Evolutionary conservation across 2,888 invertebrate species (phyloP), one percentile per base, ranked within the genome.

Genomic region (Papilio demoleus): DNA sequence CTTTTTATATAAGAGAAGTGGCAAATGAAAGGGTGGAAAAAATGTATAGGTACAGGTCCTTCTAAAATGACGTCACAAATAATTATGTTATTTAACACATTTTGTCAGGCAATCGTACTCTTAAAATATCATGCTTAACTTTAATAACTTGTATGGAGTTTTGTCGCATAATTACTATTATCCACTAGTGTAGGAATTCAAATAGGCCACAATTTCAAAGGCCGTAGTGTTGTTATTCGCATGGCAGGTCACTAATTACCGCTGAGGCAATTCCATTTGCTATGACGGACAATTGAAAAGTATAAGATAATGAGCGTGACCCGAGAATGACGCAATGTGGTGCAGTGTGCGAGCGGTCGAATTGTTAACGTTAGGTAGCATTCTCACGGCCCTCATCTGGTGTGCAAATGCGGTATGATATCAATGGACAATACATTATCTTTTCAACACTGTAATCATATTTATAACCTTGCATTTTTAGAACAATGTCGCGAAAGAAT

Each of bases 251-350:
- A 17, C 31, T 67, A 50, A 60, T 61, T 67, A 58, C 34, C 0
- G 31, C 27, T 60, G 60, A 36, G 36, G 60, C 38, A 67, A 67
- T 62, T 56, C 31, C 42, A 45, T 63, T 47, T 45, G 38, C 31
- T 65, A 69, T 40, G 64, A 71, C 61, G 62, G 72, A 71, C 73
- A 75, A 75, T 76, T 73, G 75, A 74, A 73, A 71, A 72, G 65
- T 68, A 68, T 73, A 72, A 71, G 71, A 74, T 70, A 74, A 75
- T 73, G 64, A 64, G 60, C 34, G 60, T 64, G 65, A 62, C 47
- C 45, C 63, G 71, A 24, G 45, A 34, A 17, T n/a, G 38, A 50
- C 64, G 68, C 68, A 68, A 66, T 66, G 66, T 45, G 64, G 67
- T 42, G 50, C 62, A 64, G 47, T 40, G 68, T 53, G 65, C 53